Conservation (phyloP, 2,888 invertebrate genomes). For the Drosophila meridionalis region DNA sequence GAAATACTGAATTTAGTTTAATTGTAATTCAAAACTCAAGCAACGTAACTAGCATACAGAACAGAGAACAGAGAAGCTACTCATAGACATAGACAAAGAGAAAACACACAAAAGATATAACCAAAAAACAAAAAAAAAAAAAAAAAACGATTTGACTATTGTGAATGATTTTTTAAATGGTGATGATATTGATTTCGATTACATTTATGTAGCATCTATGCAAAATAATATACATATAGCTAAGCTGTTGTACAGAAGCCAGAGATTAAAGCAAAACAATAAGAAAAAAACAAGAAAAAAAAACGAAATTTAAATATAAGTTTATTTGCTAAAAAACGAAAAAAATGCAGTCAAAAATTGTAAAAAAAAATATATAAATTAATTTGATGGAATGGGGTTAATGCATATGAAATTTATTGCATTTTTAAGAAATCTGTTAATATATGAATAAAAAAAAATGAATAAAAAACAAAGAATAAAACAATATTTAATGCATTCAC, state of each 20-base stretch:
- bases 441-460: constrained; percentile 77
- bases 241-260: constrained; percentile 15
- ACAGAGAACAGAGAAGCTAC: constrained; percentile 29
- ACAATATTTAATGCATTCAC: constrained; percentile 27
- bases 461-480: constrained; percentile 9
- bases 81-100: constrained; percentile 22
- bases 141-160: constrained; percentile 48
- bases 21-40: constrained; percentile 59
- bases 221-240: constrained; percentile 32
- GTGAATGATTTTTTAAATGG: constrained; percentile 60
- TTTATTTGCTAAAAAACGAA: constrained; percentile 53
- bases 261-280: constrained; percentile 29
- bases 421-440: constrained; percentile 84
- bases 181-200: constrained; percentile 46
- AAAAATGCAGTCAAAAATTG: constrained; percentile 49
- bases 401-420: constrained; percentile 79
- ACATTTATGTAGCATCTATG: constrained; percentile 34
- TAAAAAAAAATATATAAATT: constrained; percentile 56
- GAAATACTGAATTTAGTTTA: constrained; percentile 62
- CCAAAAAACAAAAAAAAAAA: not conserved
- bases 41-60: constrained; percentile 48
- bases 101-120: not conserved
- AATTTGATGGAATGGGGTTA: constrained; percentile 52
- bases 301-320: constrained; percentile 45
- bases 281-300: constrained; percentile 16